These are phyloP conservation scores for Pholis gunnellus DNA, from an alignment of 2,113 vertebrate genomes.

Conservation along the genomic window DNA sequence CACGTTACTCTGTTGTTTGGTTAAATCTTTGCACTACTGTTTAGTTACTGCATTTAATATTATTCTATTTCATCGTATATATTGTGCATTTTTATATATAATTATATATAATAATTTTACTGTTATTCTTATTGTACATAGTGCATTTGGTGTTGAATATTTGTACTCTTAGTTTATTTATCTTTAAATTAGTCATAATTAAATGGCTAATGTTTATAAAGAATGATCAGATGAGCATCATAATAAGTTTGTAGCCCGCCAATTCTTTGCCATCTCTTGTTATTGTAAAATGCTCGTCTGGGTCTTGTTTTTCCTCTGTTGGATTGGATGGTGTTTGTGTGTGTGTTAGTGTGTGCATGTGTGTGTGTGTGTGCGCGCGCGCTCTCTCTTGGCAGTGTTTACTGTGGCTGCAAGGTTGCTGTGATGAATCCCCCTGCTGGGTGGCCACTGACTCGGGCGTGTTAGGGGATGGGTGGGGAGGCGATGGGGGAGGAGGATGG, in stretches of 20 bases:
- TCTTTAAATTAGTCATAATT: not conserved
- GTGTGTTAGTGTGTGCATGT: not conserved
- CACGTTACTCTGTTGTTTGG: too few relatives aligned
- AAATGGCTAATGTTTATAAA: not conserved
- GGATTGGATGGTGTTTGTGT: not conserved
- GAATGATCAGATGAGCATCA: not conserved
- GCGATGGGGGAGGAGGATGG: constrained; percentile 51
- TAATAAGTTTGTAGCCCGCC: constrained; percentile 1
- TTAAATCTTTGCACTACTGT: too few relatives aligned
- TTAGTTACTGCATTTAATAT: too few relatives aligned
- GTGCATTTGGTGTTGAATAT: too few relatives aligned
- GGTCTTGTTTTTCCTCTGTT: constrained; percentile 39
- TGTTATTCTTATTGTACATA: too few relatives aligned
- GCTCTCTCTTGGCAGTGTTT: constrained; percentile 23
- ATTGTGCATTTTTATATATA: too few relatives aligned
- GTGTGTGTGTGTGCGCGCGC: not conserved
- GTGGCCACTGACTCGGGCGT: constrained; percentile 59
- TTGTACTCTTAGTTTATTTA: too few relatives aligned
- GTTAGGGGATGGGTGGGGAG: constrained; percentile 57
- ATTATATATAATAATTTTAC: too few relatives aligned
- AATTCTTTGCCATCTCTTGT: not conserved
- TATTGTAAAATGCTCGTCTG: not conserved
- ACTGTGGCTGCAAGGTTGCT: constrained; percentile 56
- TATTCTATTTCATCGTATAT: too few relatives aligned
- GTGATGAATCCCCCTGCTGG: constrained; percentile 67